Conservation (phyloP, 2,888 invertebrate species). For the Acanthosepion pharaonis region DNA sequence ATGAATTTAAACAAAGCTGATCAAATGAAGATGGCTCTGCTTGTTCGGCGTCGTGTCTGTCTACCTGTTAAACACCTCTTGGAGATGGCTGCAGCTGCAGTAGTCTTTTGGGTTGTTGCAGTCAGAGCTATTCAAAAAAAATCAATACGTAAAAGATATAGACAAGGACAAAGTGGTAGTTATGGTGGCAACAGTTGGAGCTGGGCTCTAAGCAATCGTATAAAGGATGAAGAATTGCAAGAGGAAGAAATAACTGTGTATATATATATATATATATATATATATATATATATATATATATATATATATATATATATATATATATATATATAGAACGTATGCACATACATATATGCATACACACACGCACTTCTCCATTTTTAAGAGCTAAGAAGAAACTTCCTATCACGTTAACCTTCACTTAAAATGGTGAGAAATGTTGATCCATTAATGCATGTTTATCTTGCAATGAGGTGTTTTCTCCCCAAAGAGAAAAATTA, state of each 20-base stretch:
- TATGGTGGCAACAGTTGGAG: not conserved
- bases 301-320: too few relatives aligned
- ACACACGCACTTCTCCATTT: not conserved
- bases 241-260: not conserved
- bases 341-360: not conserved
- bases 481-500: too few relatives aligned
- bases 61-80: not conserved
- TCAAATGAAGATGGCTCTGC: not conserved
- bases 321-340: too few relatives aligned
- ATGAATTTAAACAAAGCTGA: not conserved
- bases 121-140: not conserved
- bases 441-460: too few relatives aligned
- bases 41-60: not conserved
- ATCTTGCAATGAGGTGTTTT: too few relatives aligned
- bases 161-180: not conserved
- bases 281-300: too few relatives aligned
- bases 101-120: constrained; percentile 21
- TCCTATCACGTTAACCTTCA: too few relatives aligned
- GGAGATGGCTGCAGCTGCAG: not conserved
- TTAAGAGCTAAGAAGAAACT: too few relatives aligned
- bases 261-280: too few relatives aligned
- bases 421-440: too few relatives aligned
- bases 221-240: not conserved
- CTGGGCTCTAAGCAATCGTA: not conserved
- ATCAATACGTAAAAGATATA: not conserved